phyloP scores from a whole-genome alignment of 2,888 invertebrate genomes.

The Athrips mouffetella region DNA sequence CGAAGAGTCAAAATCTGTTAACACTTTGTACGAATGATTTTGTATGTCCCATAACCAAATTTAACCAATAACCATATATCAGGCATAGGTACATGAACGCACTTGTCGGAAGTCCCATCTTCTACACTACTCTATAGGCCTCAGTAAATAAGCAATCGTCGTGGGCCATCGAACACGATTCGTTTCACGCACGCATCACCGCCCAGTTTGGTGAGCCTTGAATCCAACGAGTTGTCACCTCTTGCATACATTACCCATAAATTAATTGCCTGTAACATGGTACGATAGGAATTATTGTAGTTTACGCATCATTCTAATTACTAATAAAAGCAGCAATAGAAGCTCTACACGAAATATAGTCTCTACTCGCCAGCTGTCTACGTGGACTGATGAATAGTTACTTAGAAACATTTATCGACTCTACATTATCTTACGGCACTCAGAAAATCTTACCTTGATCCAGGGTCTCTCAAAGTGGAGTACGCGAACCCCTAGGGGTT shows the following conservation, averaged over 20 bases:
- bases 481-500: too few species aligned
- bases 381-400: too few species aligned
- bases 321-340: not conserved
- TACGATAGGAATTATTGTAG: not conserved
- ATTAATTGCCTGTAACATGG: conserved; percentile 46
- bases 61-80: conserved; percentile 17
- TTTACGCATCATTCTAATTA: not conserved
- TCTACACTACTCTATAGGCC: conserved; percentile 9
- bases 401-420: too few species aligned
- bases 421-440: too few species aligned
- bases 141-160: conserved; percentile 18
- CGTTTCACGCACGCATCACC: conserved; percentile 35
- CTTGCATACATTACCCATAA: conserved; percentile 58
- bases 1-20: not conserved
- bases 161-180: conserved; percentile 27
- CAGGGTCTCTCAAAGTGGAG: too few species aligned
- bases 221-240: conserved; percentile 29
- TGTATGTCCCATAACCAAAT: conserved; percentile 2
- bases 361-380: too few species aligned
- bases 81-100: conserved; percentile 16
- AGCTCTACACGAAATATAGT: too few species aligned
- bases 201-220: conserved; percentile 23
- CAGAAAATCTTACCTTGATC: too few species aligned
- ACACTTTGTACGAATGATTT: not conserved
- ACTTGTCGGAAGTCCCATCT: conserved; percentile 24